Conservation (phyloP, 2,888 invertebrate genomes). For the Mermis nigrescens region DNA sequence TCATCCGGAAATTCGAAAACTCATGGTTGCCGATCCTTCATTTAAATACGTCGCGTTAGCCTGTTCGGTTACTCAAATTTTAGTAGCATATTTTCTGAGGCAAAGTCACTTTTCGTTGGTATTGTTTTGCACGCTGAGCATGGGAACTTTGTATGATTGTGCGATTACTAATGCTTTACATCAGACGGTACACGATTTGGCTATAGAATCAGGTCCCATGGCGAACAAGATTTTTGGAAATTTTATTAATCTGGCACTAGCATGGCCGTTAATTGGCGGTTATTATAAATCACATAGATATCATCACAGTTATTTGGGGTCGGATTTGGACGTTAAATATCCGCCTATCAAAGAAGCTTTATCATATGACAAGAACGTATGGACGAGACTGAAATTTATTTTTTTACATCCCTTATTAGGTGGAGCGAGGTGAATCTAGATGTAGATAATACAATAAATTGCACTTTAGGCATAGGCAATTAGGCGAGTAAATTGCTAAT, state of each 20-base stretch:
- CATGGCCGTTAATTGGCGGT: slow-evolving; percentile 5
- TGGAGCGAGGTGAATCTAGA: slow-evolving; percentile 5
- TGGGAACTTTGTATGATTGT: slow-evolving; percentile 5
- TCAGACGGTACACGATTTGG: slow-evolving; percentile 8
- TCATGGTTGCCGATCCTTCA: slow-evolving; percentile 6
- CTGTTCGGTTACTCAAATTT: slow-evolving; percentile 6
- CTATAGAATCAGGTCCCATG: slow-evolving; percentile 1
- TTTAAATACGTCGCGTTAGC: slow-evolving; percentile 10
- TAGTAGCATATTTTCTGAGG: slow-evolving; percentile 2
- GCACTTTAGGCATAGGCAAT: too few species aligned
- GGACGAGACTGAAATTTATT: slow-evolving; percentile 2
- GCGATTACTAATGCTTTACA: slow-evolving; percentile 9
- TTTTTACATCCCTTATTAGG: slow-evolving; percentile 4
- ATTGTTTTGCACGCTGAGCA: not conserved
- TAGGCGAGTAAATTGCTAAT: too few species aligned
- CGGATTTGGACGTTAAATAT: slow-evolving; percentile 9
- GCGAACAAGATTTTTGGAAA: slow-evolving; percentile 5
- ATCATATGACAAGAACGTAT: slow-evolving; percentile 5
- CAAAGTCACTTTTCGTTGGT: not conserved
- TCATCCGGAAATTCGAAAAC: slow-evolving; percentile 7
- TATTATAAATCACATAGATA: slow-evolving; percentile 6
- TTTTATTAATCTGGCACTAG: slow-evolving; percentile 1
- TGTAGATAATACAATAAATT: too few species aligned
- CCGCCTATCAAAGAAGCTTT: slow-evolving; percentile 6
- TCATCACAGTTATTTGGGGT: slow-evolving; percentile 9